These are phyloP conservation scores for Pandion haliaetus DNA, from an alignment of 2,113 vertebrate species.

Conservation along the genomic window DNA sequence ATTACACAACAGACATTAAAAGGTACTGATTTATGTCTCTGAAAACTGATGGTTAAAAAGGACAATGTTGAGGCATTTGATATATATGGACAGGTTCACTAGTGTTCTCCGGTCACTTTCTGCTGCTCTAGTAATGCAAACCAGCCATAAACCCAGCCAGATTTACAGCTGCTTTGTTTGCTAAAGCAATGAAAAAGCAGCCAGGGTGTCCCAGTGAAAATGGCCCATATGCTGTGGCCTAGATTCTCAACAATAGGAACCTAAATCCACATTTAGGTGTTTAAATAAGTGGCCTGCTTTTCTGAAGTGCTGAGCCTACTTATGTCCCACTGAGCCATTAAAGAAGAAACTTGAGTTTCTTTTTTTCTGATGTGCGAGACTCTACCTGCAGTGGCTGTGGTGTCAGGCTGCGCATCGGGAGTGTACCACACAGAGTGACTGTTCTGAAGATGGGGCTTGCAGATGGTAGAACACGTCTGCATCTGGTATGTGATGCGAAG, in stretches of 20 bases:
- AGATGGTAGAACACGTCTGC: not conserved
- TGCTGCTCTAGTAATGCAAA: not conserved
- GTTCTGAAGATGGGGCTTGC: not conserved
- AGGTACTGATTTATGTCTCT: not conserved
- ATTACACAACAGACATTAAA: not conserved
- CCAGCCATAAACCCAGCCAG: not conserved
- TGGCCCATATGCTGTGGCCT: not conserved
- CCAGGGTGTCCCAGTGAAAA: constrained; percentile 2
- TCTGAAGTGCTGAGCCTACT: not conserved
- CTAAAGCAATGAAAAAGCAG: not conserved
- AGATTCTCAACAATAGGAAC: constrained; percentile 19
- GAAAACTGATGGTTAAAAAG: not conserved
- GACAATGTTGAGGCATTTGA: not conserved
- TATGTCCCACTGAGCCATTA: not conserved
- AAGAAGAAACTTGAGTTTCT: not conserved
- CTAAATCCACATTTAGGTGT: not conserved
- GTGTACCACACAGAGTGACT: not conserved
- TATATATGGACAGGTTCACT: not conserved
- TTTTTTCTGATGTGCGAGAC: not conserved
- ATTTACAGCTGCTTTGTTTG: constrained; percentile 34
- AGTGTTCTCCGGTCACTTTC: not conserved
- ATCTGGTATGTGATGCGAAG: not conserved
- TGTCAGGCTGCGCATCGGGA: not conserved
- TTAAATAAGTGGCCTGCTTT: constrained; percentile 32
- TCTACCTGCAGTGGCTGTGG: not conserved